A percentile compares a stretch with the other conserved stretches of the same genome.
Evolutionary conservation across 92 coral and sea anemone species (phyloP).

Genomic region (Umimayanthus kanabou): DNA sequence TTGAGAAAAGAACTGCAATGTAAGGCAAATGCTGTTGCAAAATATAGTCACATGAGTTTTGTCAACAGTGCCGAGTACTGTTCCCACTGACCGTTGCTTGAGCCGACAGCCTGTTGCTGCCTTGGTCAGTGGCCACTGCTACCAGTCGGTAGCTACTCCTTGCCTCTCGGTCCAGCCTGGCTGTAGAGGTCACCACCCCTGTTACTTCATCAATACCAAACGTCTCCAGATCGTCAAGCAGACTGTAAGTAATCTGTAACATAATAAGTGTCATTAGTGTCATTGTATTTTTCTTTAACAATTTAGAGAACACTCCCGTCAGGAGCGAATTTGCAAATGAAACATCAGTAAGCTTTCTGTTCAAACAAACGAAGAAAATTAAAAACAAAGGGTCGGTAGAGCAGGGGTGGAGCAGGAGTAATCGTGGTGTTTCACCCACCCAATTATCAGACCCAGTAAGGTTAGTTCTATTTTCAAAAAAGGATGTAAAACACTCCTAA

Average conservation of each 20-base stretch:
- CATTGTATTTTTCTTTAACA: not conserved
- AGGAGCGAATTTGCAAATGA: not conserved
- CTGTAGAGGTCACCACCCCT: constrained; percentile 48
- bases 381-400: not conserved
- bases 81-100: constrained; percentile 5
- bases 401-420: not conserved
- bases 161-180: constrained; percentile 55
- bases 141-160: constrained; percentile 37
- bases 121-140: constrained; percentile 36
- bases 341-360: not conserved
- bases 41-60: no score
- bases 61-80: not conserved
- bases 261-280: not conserved
- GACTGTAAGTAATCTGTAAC: constrained; percentile 25
- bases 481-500: no score
- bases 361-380: no score
- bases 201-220: constrained; percentile 54
- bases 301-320: not conserved
- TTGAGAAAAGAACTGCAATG: no score
- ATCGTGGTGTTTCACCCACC: no score
- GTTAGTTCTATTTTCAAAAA: no score
- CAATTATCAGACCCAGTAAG: no score
- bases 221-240: constrained; percentile 20
- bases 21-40: no score
- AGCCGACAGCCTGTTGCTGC: constrained; percentile 4